Conservation (phyloP, 2,113 vertebrate genomes). For the Ptilorrhoa leucosticta region DNA sequence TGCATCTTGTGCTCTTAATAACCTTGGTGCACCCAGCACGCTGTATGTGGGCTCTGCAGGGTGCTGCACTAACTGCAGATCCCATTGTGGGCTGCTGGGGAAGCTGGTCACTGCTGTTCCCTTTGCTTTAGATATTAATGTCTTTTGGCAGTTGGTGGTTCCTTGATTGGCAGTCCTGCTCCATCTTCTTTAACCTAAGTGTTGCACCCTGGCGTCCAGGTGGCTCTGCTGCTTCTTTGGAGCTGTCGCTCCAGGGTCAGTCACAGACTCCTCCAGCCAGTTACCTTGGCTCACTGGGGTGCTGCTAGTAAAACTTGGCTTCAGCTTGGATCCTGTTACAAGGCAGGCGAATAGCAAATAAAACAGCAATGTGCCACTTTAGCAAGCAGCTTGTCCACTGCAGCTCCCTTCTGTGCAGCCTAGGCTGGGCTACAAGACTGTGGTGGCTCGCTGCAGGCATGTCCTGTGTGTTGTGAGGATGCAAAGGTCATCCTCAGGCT, state of each 20-base stretch:
- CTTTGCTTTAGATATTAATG: background rate
- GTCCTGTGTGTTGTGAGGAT: background rate
- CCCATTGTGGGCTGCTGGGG: background rate
- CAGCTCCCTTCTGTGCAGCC: background rate
- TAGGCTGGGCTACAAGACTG: background rate
- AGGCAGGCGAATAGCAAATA: background rate
- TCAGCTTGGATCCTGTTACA: background rate
- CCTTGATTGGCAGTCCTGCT: background rate
- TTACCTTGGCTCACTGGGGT: background rate
- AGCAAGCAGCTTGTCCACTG: background rate
- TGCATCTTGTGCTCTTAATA: background rate
- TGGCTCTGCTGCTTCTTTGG: background rate
- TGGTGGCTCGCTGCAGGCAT: background rate
- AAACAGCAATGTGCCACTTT: accelerated
- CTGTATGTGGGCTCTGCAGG: background rate
- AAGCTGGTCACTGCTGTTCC: background rate
- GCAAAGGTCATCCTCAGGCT: background rate
- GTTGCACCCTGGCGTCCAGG: background rate
- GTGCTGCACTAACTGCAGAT: background rate
- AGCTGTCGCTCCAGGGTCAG: background rate
- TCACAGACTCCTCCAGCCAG: background rate
- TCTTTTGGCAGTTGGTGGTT: background rate
- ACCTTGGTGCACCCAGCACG: accelerated
- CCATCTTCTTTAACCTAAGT: background rate
- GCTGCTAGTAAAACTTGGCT: background rate